Evolutionary conservation across 2,888 invertebrate species (phyloP), one percentile per base, ranked within the genome.

Genomic region (Orchesellides sinensis): DNA sequence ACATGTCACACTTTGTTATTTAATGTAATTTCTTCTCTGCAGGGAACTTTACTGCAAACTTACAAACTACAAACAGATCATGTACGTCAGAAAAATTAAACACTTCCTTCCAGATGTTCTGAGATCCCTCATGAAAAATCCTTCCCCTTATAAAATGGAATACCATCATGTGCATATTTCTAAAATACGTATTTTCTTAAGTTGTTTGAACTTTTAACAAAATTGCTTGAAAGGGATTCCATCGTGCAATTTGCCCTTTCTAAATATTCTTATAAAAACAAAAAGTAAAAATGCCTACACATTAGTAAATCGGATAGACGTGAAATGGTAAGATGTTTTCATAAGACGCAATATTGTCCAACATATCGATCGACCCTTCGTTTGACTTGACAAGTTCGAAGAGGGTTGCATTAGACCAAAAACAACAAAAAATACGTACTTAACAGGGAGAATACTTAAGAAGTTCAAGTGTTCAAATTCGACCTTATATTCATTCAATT

Each of bases 201-300:
- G 75, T 66, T 66, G 75, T 75, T 75, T 65, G 25, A 54, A 75
- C 75, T 75, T 65, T 66, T 66, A 75, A 66, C 65, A 75, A 75
- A 75, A 75, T 66, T 27, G 49, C 54, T 27, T 70, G n/a, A n/a
- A n/a, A n/a, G n/a, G n/a, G n/a, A n/a, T 54, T 66, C 54, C 75
- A 75, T 52, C 63, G 12, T 66, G 56, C 29, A 29, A 27, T 66
- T 54, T n/a, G n/a, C n/a, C 54, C 65, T 63, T 25, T 27, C 40
- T 25, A 54, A 29, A 68, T 40, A 35, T 21, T 32, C 75, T 66
- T 68, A 59, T 45, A 45, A 77, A 77, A 77, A 68, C 66, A 68
- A 77, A 68, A 59, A 19, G 19, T n/a, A 29, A 59, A 54, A 66
- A 65, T 66, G 66, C 25, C 1, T 21, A 29, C 32, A 23, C 52